These are phyloP conservation scores for Petaurus breviceps DNA, from an alignment of 2,113 vertebrate species.

Conservation along the genomic window DNA sequence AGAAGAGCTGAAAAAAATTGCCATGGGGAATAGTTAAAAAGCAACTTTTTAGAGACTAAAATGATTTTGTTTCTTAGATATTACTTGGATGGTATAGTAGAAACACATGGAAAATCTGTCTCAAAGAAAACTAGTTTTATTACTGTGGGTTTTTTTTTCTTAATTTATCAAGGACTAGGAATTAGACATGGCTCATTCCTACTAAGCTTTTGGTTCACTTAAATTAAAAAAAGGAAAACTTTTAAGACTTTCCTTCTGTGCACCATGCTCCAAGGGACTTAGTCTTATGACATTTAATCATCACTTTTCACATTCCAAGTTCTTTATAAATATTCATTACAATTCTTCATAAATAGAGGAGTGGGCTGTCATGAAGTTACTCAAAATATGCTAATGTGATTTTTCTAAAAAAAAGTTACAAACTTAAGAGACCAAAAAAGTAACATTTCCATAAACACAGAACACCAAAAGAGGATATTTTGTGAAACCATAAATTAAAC, in stretches of 20 bases:
- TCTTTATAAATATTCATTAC: neutral
- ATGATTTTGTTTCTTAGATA: slow-evolving; percentile 32
- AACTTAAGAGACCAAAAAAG: neutral
- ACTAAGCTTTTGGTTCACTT: neutral
- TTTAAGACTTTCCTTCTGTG: neutral
- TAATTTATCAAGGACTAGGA: neutral
- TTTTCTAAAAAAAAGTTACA: neutral
- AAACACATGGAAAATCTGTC: slow-evolving; percentile 9
- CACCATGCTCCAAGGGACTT: neutral
- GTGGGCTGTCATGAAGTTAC: neutral
- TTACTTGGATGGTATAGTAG: neutral
- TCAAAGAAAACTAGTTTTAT: slow-evolving; percentile 4
- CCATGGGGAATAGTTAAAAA: neutral
- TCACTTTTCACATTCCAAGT: neutral
- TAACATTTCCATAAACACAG: neutral
- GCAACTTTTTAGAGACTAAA: slow-evolving; percentile 34
- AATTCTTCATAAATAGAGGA: neutral
- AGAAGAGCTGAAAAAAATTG: neutral
- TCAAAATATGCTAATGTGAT: neutral
- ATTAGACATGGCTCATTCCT: neutral
- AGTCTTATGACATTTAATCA: neutral
- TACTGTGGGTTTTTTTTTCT: neutral
- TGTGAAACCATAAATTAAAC: neutral
- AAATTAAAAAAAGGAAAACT: neutral
- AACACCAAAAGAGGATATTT: neutral